Percentiles rank a stretch among this genome's conserved stretches.
phyloP scores from a whole-genome alignment of 1,140 invertebrate species.

The Harpegnathos saltator region DNA sequence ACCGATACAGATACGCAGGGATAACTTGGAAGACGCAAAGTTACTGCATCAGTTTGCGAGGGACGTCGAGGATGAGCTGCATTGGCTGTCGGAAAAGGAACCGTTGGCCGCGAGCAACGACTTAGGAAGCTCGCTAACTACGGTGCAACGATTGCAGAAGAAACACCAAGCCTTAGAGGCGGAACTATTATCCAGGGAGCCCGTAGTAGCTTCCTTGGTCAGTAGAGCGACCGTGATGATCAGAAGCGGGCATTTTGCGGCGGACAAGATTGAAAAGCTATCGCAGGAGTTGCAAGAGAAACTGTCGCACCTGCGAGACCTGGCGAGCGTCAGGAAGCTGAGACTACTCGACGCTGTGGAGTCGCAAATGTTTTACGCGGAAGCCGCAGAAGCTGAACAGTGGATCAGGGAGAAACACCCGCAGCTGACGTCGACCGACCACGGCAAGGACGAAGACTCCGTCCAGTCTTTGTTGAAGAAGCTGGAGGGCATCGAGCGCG shows the following conservation, averaged over 20 bases:
- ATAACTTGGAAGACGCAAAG: conserved; percentile 95
- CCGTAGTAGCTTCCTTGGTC: conserved; percentile 90
- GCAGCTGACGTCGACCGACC: conserved; percentile 91
- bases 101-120: conserved; percentile 92
- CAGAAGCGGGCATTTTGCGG: conserved; percentile 93
- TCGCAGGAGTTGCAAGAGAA: conserved; percentile 89
- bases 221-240: conserved; percentile 92
- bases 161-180: conserved; percentile 96
- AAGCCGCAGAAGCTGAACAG: conserved; percentile 93
- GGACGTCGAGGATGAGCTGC: conserved; percentile 94
- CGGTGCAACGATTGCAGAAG: conserved; percentile 98
- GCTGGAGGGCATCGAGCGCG: conserved; percentile 92
- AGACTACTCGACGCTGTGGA: conserved; percentile 93
- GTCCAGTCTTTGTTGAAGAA: conserved; percentile 93
- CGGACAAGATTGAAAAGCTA: conserved; percentile 89
- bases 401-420: conserved; percentile 95
- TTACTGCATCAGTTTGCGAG: conserved; percentile 94
- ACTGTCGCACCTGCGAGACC: conserved; percentile 89
- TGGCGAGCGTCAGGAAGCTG: conserved; percentile 90
- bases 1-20: conserved; percentile 94
- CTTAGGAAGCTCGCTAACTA: conserved; percentile 92
- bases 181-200: conserved; percentile 93
- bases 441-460: conserved; percentile 95
- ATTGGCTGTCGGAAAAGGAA: conserved; percentile 95
- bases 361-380: conserved; percentile 95